phyloP scores from a whole-genome alignment of 2,888 invertebrate species.

The Halictus quadricinctus region DNA sequence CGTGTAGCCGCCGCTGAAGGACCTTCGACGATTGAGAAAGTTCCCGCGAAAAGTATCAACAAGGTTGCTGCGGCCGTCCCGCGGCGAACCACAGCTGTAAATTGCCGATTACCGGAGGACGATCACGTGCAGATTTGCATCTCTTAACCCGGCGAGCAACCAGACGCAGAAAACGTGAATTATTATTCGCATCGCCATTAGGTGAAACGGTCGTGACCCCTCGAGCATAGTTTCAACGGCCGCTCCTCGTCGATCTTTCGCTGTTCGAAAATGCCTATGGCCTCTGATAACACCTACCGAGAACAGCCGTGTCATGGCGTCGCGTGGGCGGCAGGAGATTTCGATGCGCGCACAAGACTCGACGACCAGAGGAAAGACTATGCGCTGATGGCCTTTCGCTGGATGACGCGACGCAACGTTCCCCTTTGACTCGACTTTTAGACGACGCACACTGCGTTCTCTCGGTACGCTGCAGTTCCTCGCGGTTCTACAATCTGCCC shows the following conservation, averaged over 20 bases:
- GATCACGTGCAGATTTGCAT: not conserved
- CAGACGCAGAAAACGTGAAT: constrained; percentile 6
- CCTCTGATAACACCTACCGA: not conserved
- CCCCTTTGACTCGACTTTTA: not conserved
- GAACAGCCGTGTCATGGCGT: not conserved
- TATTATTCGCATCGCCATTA: constrained; percentile 10
- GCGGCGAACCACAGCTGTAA: not conserved
- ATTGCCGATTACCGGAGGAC: not conserved
- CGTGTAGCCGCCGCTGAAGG: not conserved
- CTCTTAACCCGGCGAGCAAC: not conserved
- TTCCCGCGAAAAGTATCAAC: not conserved
- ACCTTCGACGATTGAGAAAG: not conserved
- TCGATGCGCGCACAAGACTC: constrained; percentile 18
- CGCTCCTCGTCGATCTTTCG: constrained; percentile 59
- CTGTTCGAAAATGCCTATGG: constrained; percentile 46
- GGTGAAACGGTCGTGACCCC: constrained; percentile 34
- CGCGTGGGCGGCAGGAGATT: constrained; percentile 21
- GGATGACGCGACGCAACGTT: not conserved
- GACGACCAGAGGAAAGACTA: not conserved
- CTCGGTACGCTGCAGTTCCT: not conserved
- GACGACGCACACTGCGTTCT: not conserved
- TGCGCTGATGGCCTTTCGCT: not conserved
- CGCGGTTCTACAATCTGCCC: not conserved
- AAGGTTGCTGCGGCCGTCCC: not conserved
- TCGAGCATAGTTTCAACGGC: constrained; percentile 34